phyloP scores from a whole-genome alignment of 2,113 vertebrate species.

The Morone saxatilis region DNA sequence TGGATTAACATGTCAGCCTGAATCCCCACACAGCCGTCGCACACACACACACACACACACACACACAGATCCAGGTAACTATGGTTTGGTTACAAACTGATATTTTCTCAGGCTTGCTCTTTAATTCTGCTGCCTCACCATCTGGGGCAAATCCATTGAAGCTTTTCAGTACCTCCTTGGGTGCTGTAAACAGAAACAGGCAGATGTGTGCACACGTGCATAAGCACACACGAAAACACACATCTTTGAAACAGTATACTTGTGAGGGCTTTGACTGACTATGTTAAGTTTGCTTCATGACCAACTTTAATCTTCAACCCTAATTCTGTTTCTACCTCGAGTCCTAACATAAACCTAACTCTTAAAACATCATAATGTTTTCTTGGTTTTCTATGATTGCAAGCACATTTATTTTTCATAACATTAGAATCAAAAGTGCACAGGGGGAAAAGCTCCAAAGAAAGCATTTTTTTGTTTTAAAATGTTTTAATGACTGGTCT shows the following conservation, averaged over 20 bases:
- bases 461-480: slow-evolving; percentile 36
- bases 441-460: slow-evolving; percentile 34
- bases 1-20: slow-evolving; percentile 1
- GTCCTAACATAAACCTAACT: not conserved
- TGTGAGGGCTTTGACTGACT: not conserved
- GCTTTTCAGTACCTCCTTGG: slow-evolving; percentile 34
- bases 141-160: slow-evolving; percentile 52
- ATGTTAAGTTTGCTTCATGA: not conserved
- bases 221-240: slow-evolving; percentile 30
- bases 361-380: not conserved
- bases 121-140: slow-evolving; percentile 46
- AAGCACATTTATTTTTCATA: slow-evolving; percentile 17
- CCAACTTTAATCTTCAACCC: not conserved
- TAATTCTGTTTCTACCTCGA: not conserved
- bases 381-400: slow-evolving; percentile 17
- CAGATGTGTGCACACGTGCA: slow-evolving; percentile 35
- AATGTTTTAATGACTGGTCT: slow-evolving; percentile 21
- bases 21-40: not conserved
- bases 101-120: slow-evolving; percentile 34
- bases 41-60: not conserved
- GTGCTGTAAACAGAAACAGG: slow-evolving; percentile 44
- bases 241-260: slow-evolving; percentile 27
- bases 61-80: slow-evolving; percentile 16
- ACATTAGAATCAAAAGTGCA: not conserved
- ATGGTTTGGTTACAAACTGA: slow-evolving; percentile 10